phyloP scores from a whole-genome alignment of 2,113 vertebrate genomes.

The Dolichallabes microphthalmus region DNA sequence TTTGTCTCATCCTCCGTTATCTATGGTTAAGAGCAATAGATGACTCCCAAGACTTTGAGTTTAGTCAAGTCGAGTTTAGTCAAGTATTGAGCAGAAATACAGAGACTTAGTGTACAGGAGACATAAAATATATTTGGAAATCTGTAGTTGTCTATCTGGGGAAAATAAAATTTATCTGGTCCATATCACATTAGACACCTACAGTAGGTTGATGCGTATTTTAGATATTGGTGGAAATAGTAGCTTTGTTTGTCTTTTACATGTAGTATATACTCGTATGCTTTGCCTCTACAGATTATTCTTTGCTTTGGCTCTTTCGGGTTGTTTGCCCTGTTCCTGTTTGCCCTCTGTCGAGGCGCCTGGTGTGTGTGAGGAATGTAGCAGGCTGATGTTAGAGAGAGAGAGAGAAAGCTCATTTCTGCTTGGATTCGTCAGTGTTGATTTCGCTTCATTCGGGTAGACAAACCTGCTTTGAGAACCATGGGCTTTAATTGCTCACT shows the following conservation, averaged over 20 bases:
- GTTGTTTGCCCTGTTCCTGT: constrained; percentile 32
- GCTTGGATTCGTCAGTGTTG: neutral
- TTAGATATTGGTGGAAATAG: neutral
- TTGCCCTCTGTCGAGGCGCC: constrained; percentile 43
- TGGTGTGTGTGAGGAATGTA: constrained; percentile 64
- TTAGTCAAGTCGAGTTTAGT: too few species aligned
- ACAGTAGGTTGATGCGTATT: neutral
- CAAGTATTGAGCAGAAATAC: neutral
- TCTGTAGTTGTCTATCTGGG: neutral
- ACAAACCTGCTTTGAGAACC: neutral
- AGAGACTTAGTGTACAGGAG: neutral
- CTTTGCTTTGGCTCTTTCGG: neutral
- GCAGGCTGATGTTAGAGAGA: constrained; percentile 51
- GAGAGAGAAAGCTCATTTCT: constrained; percentile 5
- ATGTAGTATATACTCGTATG: neutral
- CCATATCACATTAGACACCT: constrained; percentile 7
- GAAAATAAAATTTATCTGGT: constrained; percentile 17
- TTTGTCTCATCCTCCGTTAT: neutral
- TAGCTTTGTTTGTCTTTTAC: neutral
- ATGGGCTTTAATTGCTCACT: neutral
- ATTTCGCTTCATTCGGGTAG: neutral
- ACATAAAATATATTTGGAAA: neutral
- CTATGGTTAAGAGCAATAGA: neutral
- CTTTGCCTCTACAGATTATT: neutral
- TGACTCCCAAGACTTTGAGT: neutral